phyloP scores from a whole-genome alignment of 2,888 invertebrate species.

The Bruchidius siliquastri region DNA sequence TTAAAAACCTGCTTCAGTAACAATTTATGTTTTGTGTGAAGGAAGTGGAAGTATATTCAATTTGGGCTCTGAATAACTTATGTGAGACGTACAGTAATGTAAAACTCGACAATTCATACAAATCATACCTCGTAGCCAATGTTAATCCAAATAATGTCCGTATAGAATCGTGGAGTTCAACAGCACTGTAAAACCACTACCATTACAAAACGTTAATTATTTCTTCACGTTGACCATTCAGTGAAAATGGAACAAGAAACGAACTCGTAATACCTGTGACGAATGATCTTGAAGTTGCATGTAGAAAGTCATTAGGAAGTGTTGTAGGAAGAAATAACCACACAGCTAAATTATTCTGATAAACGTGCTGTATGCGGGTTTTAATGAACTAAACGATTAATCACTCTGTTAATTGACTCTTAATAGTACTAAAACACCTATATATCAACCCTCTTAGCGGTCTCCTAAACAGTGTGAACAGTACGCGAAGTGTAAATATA shows the following conservation, averaged over 20 bases:
- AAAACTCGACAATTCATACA: no score
- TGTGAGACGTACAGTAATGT: no score
- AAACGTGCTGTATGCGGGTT: background rate
- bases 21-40: no score
- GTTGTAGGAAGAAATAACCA: constrained; percentile 26
- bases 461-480: background rate
- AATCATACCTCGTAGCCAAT: no score
- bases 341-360: background rate
- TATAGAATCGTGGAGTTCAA: background rate
- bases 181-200: background rate
- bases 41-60: no score
- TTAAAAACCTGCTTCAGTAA: no score
- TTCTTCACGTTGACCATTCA: background rate
- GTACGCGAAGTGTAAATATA: background rate
- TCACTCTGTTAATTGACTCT: constrained; percentile 32
- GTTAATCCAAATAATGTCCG: background rate
- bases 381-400: constrained; percentile 22
- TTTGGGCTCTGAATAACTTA: no score
- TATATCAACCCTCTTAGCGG: background rate
- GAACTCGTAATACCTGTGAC: background rate
- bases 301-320: constrained; percentile 32
- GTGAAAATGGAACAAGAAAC: background rate
- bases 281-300: constrained; percentile 26
- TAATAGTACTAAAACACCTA: background rate
- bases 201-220: background rate